Percentiles rank a stretch among this genome's conserved stretches.
These are phyloP conservation scores for Leptinotarsa haldemani DNA, from an alignment of 2,888 invertebrate genomes.

Conservation along the genomic window DNA sequence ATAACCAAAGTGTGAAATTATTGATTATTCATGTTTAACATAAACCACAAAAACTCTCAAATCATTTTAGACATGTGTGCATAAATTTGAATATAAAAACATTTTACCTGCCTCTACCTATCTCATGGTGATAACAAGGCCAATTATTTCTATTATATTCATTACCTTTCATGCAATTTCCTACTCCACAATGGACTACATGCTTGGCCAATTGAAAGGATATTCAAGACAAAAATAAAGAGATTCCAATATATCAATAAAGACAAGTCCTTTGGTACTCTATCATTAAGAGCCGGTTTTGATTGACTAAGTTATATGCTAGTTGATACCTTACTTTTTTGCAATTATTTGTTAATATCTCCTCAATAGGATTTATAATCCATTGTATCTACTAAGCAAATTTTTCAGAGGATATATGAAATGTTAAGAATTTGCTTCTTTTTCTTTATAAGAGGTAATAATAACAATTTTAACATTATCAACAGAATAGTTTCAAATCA, in stretches of 20 bases:
- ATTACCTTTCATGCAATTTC: background rate
- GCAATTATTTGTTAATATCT: background rate
- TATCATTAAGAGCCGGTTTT: no score
- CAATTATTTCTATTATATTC: background rate
- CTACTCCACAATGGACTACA: background rate
- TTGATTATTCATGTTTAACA: background rate
- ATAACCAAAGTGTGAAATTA: no score
- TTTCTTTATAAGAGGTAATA: no score
- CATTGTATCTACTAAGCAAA: no score
- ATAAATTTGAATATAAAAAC: conserved; percentile 4
- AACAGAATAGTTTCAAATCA: no score
- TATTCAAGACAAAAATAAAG: background rate
- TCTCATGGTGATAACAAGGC: background rate
- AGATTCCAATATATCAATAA: background rate
- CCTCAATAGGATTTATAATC: no score
- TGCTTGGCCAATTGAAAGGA: no score
- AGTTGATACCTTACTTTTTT: background rate
- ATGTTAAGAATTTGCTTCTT: no score
- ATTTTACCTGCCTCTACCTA: background rate
- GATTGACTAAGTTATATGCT: background rate
- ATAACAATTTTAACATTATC: no score
- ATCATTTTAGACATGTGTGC: background rate
- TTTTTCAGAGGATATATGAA: no score
- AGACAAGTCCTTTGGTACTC: no score
- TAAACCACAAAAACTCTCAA: background rate